phyloP scores from a whole-genome alignment of 2,888 invertebrate genomes.

The Caprella mutica region DNA sequence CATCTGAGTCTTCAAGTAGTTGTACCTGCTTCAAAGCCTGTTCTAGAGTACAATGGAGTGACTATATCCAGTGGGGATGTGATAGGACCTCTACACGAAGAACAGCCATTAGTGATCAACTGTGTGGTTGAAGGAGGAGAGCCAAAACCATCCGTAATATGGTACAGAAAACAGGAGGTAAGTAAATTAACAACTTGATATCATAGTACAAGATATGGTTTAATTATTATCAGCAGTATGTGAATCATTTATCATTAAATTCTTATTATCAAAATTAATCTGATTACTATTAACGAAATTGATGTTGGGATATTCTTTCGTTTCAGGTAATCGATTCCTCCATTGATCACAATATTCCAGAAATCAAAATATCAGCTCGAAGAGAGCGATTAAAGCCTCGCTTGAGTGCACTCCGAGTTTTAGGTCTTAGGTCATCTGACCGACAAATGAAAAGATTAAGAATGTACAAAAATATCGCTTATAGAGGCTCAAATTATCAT shows the following conservation, averaged over 20 bases:
- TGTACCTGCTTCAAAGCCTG: conserved; percentile 15
- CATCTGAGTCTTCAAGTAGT: conserved; percentile 26
- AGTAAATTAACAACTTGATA: neutral
- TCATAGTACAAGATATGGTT: neutral
- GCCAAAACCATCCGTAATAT: conserved; percentile 19
- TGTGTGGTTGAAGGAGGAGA: conserved; percentile 23
- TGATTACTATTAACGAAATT: too few species aligned
- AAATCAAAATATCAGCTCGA: neutral
- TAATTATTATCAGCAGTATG: neutral
- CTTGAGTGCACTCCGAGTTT: too few species aligned
- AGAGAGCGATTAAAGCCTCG: too few species aligned
- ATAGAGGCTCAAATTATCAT: too few species aligned
- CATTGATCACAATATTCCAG: neutral
- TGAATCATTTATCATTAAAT: neutral
- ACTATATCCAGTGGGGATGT: conserved; percentile 10
- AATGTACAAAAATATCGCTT: too few species aligned
- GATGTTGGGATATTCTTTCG: too few species aligned
- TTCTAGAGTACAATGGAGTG: conserved; percentile 18
- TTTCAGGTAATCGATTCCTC: too few species aligned
- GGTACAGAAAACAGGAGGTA: conserved; percentile 23
- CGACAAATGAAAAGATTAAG: too few species aligned
- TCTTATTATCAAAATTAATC: neutral
- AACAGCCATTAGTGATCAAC: conserved; percentile 14
- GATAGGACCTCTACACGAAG: conserved; percentile 28
- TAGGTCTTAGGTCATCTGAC: too few species aligned